Evolutionary conservation across 2,888 invertebrate genomes (phyloP), one percentile per base, ranked within the genome.

Genomic region (Thelaira solivaga): DNA sequence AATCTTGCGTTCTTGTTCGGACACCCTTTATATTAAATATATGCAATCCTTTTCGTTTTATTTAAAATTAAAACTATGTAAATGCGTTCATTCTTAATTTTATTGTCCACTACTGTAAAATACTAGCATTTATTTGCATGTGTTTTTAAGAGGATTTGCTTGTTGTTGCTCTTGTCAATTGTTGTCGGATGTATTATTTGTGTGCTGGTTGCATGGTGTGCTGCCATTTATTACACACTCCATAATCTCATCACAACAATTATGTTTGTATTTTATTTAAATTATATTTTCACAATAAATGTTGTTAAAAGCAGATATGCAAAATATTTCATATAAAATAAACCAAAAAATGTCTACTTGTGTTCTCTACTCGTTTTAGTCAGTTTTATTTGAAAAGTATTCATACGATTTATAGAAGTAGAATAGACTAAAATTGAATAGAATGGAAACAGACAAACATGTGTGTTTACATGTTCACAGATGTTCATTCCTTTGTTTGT

Each of bases 261-360:
- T 20, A 11, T n/a, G 29, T 29, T 59, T 39, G 59, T 69, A 55
- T 72, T 55, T 57, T 64, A 55, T 64, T 41, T 64, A 64, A 72
- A 64, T 64, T 72, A 72, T 64, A 59, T 76, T 72, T 76, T 76
- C 72, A 72, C 71, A 76, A 61, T 61, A 61, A 65, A 65, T 76
- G 76, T 53, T 76, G 65, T 72, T 71, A 61, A 67, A 76, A 76
- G 53, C 76, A 76, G 65, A 65, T 61, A 72, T 64, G 64, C 47
- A 59, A 72, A 61, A 45, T 55, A 72, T 65, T 65, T 65, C 47
- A 72, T 69, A n/a, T n/a, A 69, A 62, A 31, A 34, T 41, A 57
- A 64, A 76, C 64, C 31, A 57, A 65, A 49, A 65, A n/a, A n/a
- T n/a, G n/a, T n/a, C n/a, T 61, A 24, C 20, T 69, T 51, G n/a